Percentiles rank a stretch among this genome's conserved stretches.
Evolutionary conservation across 1,140 invertebrate genomes (phyloP).

Genomic region (Scaptodrosophila lebanonensis): DNA sequence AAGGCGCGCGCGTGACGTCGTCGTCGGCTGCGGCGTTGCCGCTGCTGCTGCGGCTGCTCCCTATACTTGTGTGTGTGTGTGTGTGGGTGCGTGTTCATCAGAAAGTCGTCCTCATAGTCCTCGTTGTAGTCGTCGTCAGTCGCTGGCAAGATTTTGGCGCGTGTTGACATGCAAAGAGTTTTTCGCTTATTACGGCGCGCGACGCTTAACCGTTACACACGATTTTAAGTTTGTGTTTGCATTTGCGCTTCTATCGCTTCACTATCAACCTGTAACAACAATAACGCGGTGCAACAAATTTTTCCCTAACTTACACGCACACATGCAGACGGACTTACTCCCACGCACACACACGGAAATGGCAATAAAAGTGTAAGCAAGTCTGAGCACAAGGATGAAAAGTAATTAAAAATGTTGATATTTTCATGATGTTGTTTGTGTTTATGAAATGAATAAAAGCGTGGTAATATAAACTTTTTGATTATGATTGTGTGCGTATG

Average conservation of each 20-base stretch:
- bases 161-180: slow-evolving; percentile 69
- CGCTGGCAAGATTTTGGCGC: slow-evolving; percentile 76
- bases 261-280: not conserved
- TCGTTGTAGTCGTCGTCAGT: slow-evolving; percentile 50
- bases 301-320: slow-evolving; percentile 4
- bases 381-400: no score
- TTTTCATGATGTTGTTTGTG: no score
- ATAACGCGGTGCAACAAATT: slow-evolving; percentile 18
- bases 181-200: slow-evolving; percentile 49
- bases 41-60: slow-evolving; percentile 6
- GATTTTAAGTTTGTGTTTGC: slow-evolving; percentile 41
- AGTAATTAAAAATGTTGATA: no score
- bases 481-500: no score
- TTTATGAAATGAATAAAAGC: no score
- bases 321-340: slow-evolving; percentile 7
- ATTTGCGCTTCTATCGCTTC: slow-evolving; percentile 31
- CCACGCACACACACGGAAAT: not conserved
- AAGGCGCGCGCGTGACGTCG: not conserved
- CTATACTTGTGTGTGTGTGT: not conserved
- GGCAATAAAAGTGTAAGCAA: no score
- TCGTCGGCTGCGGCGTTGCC: slow-evolving; percentile 2
- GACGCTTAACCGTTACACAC: slow-evolving; percentile 54
- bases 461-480: no score
- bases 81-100: slow-evolving; percentile 24
- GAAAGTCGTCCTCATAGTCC: no score